phyloP scores from a whole-genome alignment of 2,797 vertebrate genomes.

The Diplodus puntazzo region DNA sequence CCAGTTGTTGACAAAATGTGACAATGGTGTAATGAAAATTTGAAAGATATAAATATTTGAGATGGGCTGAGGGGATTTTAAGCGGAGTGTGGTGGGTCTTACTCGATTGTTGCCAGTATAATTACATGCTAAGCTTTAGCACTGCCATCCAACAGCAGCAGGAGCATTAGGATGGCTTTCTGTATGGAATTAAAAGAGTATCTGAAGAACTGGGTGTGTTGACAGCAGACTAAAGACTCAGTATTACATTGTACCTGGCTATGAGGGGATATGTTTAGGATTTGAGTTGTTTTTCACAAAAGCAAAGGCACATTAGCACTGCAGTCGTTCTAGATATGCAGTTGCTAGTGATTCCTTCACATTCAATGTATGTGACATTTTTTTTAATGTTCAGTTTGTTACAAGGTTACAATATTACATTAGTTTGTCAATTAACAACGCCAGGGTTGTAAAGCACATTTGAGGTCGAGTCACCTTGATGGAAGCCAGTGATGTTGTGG shows the following conservation, averaged over 20 bases:
- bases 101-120: constrained; percentile 56
- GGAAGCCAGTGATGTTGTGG: too few species aligned
- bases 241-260: constrained; percentile 18
- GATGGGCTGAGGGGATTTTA: constrained; percentile 37
- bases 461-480: too few species aligned
- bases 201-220: constrained; percentile 52
- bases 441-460: too few species aligned
- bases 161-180: constrained; percentile 49
- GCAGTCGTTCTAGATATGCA: neutral
- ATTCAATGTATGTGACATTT: neutral
- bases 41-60: constrained; percentile 49
- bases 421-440: too few species aligned
- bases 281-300: constrained; percentile 23
- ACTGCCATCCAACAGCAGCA: constrained; percentile 35
- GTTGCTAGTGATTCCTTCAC: too few species aligned
- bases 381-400: too few species aligned
- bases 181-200: constrained; percentile 47
- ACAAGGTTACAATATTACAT: too few species aligned
- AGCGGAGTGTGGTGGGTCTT: constrained; percentile 41
- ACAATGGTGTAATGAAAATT: constrained; percentile 26
- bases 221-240: constrained; percentile 46
- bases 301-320: neutral
- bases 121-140: constrained; percentile 50
- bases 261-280: constrained; percentile 23
- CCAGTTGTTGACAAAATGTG: constrained; percentile 26